Conservation (phyloP, 2,113 vertebrate species). For the Anser brachyrhynchus region DNA sequence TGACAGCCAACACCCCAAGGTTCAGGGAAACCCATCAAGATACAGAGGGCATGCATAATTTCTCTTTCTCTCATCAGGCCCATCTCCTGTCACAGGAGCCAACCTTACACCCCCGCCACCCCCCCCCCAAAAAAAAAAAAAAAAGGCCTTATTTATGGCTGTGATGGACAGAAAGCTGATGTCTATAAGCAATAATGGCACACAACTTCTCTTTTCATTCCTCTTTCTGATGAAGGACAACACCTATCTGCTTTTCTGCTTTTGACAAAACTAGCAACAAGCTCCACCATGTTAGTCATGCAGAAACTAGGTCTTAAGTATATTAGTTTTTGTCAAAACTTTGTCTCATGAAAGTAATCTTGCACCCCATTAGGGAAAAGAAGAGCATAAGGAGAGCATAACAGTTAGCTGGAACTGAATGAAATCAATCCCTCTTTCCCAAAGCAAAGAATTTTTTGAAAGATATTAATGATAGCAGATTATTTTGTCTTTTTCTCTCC, state of each 20-base stretch:
- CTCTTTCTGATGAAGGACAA: not conserved
- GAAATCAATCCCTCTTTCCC: not conserved
- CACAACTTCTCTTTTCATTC: not conserved
- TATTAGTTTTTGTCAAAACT: not conserved
- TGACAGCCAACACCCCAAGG: rapidly evolving
- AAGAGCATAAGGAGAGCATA: not conserved
- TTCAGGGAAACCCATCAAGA: not conserved
- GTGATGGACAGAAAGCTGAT: not conserved
- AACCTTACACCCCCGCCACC: too few relatives aligned
- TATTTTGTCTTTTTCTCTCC: not conserved
- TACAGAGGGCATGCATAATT: rapidly evolving
- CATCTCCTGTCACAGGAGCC: not conserved
- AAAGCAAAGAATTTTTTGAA: not conserved
- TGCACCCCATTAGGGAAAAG: not conserved
- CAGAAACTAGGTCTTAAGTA: not conserved
- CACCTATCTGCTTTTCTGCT: not conserved
- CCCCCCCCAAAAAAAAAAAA: too few relatives aligned
- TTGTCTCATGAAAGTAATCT: not conserved
- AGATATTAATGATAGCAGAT: not conserved
- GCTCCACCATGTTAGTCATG: not conserved
- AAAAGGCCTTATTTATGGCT: not conserved
- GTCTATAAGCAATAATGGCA: not conserved
- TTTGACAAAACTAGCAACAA: not conserved
- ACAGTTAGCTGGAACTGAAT: not conserved
- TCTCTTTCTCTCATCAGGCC: not conserved